These are phyloP conservation scores for Pluvialis apricaria DNA, from an alignment of 2,113 vertebrate genomes.

Conservation along the genomic window DNA sequence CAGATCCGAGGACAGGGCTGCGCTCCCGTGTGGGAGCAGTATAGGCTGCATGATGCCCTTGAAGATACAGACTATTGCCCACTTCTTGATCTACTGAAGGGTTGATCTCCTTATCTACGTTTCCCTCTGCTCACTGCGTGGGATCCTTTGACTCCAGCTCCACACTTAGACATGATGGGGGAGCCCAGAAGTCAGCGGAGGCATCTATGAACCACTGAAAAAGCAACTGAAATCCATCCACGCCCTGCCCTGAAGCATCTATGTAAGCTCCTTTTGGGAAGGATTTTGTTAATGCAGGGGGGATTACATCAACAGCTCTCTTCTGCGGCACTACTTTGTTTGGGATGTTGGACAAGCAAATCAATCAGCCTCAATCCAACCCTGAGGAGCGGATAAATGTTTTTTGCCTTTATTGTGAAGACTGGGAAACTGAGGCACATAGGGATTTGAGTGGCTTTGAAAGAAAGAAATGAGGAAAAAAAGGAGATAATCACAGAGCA, in stretches of 20 bases:
- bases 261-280: background rate
- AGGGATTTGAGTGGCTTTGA: background rate
- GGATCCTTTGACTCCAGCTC: background rate
- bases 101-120: fast-evolving
- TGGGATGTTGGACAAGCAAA: constrained; percentile 8
- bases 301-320: background rate
- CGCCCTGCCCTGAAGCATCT: background rate
- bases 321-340: background rate
- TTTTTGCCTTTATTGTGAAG: background rate
- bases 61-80: fast-evolving
- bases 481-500: background rate
- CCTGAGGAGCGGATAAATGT: background rate
- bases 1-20: fast-evolving
- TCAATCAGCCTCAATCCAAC: background rate
- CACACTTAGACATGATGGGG: fast-evolving
- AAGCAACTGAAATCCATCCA: background rate
- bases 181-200: background rate
- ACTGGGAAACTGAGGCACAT: background rate
- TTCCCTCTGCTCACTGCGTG: background rate
- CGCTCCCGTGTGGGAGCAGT: fast-evolving
- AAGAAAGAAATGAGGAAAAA: background rate
- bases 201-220: background rate
- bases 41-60: fast-evolving
- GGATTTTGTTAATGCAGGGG: background rate
- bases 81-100: background rate